phyloP scores from a whole-genome alignment of 2,888 invertebrate genomes.

The Epinotia nisella region DNA sequence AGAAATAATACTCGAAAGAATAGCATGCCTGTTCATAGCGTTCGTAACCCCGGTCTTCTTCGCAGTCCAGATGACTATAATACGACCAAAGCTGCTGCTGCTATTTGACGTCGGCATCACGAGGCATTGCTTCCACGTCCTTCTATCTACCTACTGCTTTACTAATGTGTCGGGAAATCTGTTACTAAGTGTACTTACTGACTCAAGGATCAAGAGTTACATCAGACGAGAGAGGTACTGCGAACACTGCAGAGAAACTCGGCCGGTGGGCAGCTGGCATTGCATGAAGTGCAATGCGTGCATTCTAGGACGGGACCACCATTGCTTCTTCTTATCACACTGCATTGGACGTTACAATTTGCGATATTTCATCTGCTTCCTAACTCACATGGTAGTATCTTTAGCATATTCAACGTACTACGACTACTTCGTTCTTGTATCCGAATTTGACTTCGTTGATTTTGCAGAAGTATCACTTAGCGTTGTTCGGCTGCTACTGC shows the following conservation, averaged over 20 bases:
- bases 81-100: background rate
- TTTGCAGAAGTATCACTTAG: background rate
- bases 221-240: slow-evolving; percentile 84
- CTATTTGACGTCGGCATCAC: background rate
- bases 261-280: slow-evolving; percentile 93
- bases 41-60: background rate
- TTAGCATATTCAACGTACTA: slow-evolving; percentile 85
- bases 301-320: slow-evolving; percentile 92
- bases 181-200: slow-evolving; percentile 9
- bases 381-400: slow-evolving; percentile 87
- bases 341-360: slow-evolving; percentile 93
- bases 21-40: background rate
- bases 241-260: slow-evolving; percentile 87
- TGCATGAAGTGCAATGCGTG: slow-evolving; percentile 92
- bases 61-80: background rate
- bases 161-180: slow-evolving; percentile 13
- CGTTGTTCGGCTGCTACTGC: background rate
- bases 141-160: background rate
- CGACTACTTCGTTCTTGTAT: slow-evolving; percentile 87
- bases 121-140: background rate
- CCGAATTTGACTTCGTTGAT: slow-evolving; percentile 53
- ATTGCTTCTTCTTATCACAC: slow-evolving; percentile 92
- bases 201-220: background rate
- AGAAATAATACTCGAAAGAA: slow-evolving; percentile 4
- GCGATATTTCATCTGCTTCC: slow-evolving; percentile 90